Evolutionary conservation across 37 sponge, comb jelly and placozoan species (phyloP), one percentile per base, ranked within the genome.

Genomic region (Amphimedon queenslandica): DNA sequence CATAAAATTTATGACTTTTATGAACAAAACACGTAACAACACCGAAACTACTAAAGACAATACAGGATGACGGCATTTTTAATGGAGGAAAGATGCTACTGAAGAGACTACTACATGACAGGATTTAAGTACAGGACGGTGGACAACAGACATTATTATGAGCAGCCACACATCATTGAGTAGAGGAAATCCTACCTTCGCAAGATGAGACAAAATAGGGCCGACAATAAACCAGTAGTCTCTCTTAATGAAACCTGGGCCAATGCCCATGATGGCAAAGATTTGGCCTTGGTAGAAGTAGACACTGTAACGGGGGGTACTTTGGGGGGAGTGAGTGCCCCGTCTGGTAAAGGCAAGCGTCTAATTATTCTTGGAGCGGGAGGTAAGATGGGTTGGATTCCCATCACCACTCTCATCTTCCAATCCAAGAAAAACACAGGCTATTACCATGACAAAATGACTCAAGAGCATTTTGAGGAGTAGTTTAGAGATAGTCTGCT

Each of bases 401-500:
- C 20, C 20, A n/a, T 6, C 28, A n/a, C 61, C 28, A 60, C 23
- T 11, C 28, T 60, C 27, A n/a, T 60, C 28, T 60, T 60, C 28
- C 23, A n/a, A 60, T 11, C 61, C 28, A 67, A 67, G 41, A 67
- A 27, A 35, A 28, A 38, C 41, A n/a, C 68, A 20, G 39, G 35
- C 11, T 33, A 67, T 23, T 67, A 67, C 39, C 68, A 67, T 67
- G 68, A 67, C n/a, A 37, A 35, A 38, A 67, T 67, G 68, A 67
- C 11, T 67, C 10, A 20, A 5, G 41, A 67, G 31, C 39, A 38
- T 37, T 67, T 67, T 33, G 39, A 35, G 41, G 36, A 60, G 28
- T 60, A 25, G 61, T 60, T 60, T 60, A 11, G 27, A 25, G 27
- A 60, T 6, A 11, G 21, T 18, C 39, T 67, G 39, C 68, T 67